A percentile compares a stretch with the other conserved stretches of the same genome.
Evolutionary conservation across 2,888 invertebrate genomes (phyloP).

Genomic region (Scrobipalpa atriplicella): DNA sequence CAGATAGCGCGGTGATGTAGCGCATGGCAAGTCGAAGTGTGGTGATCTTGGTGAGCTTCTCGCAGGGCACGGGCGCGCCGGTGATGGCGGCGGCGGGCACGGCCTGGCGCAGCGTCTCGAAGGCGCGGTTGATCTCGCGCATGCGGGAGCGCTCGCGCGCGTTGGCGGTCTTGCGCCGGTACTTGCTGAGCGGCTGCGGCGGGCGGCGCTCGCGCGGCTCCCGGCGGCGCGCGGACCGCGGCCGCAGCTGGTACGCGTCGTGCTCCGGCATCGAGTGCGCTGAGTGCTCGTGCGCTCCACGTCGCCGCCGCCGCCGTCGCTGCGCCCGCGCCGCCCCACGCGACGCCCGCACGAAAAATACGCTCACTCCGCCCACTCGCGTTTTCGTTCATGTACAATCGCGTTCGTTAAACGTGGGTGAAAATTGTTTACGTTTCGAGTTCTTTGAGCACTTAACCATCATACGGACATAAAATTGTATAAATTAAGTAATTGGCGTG

Average conservation of each 20-base stretch:
- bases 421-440: background rate
- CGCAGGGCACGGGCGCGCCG: slow-evolving; percentile 82
- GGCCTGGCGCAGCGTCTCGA: slow-evolving; percentile 90
- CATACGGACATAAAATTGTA: background rate
- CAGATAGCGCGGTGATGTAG: slow-evolving; percentile 90
- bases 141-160: slow-evolving; percentile 93
- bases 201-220: slow-evolving; percentile 83
- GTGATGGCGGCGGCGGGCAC: slow-evolving; percentile 86
- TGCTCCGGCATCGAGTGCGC: slow-evolving; percentile 78
- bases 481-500: slow-evolving; percentile 38
- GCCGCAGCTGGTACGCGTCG: slow-evolving; percentile 81
- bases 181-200: slow-evolving; percentile 92
- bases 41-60: slow-evolving; percentile 95
- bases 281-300: slow-evolving; percentile 27
- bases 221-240: slow-evolving; percentile 75
- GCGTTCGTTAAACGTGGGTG: slow-evolving; percentile 9
- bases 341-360: slow-evolving; percentile 75
- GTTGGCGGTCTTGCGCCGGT: slow-evolving; percentile 94
- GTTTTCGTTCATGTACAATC: slow-evolving; percentile 75
- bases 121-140: slow-evolving; percentile 95
- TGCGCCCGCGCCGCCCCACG: slow-evolving; percentile 58
- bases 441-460: too few species aligned
- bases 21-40: slow-evolving; percentile 93
- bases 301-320: slow-evolving; percentile 43
- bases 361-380: slow-evolving; percentile 74